Evolutionary conservation across 1,140 invertebrate genomes (phyloP).

Genomic region (Drosophila leontia): DNA sequence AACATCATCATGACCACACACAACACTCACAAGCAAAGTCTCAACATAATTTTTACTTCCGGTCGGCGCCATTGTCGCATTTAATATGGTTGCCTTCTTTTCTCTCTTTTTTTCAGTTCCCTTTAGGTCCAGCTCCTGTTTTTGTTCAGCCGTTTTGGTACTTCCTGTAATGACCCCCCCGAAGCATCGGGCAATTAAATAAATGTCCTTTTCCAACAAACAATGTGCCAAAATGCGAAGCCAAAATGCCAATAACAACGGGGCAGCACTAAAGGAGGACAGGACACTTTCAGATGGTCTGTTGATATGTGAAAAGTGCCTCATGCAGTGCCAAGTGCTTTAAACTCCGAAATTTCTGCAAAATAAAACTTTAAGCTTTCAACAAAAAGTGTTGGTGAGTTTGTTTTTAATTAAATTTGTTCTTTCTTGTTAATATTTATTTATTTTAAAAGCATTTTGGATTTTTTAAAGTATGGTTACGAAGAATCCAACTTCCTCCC

Average conservation of each 20-base stretch:
- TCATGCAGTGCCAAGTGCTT: conserved; percentile 13
- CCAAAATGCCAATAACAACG: conserved; percentile 27
- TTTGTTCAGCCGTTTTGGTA: conserved; percentile 18
- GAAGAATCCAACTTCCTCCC: too few relatives aligned
- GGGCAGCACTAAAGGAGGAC: conserved; percentile 17
- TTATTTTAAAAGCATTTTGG: not conserved
- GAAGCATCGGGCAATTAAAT: conserved; percentile 63
- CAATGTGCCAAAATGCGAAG: conserved; percentile 47
- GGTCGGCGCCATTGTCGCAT: conserved; percentile 72
- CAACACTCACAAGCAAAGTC: conserved; percentile 53
- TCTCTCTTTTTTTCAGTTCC: conserved; percentile 9
- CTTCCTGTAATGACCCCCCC: conserved; percentile 59
- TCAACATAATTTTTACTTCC: conserved; percentile 80
- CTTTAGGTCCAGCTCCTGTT: conserved; percentile 44
- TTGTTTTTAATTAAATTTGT: not conserved
- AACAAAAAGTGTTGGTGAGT: too few relatives aligned
- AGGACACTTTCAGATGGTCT: conserved; percentile 9
- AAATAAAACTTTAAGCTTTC: not conserved
- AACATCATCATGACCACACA: conserved; percentile 51
- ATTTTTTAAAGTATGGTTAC: not conserved
- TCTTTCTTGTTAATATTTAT: not conserved
- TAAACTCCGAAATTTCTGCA: not conserved
- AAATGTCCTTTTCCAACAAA: conserved; percentile 52
- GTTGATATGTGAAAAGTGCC: conserved; percentile 38
- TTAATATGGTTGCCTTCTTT: conserved; percentile 55